Percentiles rank a stretch among this genome's conserved stretches.
phyloP scores from a whole-genome alignment of 2,888 invertebrate genomes.

The Morinoia aosen region DNA sequence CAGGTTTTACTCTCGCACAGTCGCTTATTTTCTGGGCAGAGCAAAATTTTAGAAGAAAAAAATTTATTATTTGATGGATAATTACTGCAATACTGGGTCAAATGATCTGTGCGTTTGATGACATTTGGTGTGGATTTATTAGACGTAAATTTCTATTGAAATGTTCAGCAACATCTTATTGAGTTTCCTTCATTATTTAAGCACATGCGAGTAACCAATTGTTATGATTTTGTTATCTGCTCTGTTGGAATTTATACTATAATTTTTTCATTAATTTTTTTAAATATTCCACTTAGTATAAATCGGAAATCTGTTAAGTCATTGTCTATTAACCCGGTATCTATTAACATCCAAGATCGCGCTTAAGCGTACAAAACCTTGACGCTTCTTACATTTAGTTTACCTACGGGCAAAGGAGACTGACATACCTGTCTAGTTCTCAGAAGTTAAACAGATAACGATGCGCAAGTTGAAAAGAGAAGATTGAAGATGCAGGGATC shows the following conservation, averaged over 20 bases:
- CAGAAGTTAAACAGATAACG: background rate
- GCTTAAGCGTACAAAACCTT: background rate
- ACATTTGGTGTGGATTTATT: background rate
- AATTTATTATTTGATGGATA: too few species aligned
- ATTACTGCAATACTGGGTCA: too few species aligned
- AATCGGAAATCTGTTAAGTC: background rate
- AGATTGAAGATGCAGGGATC: background rate
- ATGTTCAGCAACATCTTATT: background rate
- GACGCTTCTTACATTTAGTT: background rate
- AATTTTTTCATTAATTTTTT: background rate
- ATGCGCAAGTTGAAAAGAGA: background rate
- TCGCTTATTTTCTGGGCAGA: too few species aligned
- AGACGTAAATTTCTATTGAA: background rate
- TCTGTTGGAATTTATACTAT: background rate
- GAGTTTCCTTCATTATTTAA: background rate
- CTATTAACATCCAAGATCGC: background rate
- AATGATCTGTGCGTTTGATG: too few species aligned
- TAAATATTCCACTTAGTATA: background rate
- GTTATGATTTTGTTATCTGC: background rate
- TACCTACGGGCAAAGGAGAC: background rate
- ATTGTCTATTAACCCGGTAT: background rate
- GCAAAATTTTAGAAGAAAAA: too few species aligned
- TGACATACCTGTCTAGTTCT: background rate
- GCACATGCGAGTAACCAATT: background rate
- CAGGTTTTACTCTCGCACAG: too few species aligned